Evolutionary conservation across 2,797 vertebrate species (phyloP).

Genomic region (Sebastes melanostomus): DNA sequence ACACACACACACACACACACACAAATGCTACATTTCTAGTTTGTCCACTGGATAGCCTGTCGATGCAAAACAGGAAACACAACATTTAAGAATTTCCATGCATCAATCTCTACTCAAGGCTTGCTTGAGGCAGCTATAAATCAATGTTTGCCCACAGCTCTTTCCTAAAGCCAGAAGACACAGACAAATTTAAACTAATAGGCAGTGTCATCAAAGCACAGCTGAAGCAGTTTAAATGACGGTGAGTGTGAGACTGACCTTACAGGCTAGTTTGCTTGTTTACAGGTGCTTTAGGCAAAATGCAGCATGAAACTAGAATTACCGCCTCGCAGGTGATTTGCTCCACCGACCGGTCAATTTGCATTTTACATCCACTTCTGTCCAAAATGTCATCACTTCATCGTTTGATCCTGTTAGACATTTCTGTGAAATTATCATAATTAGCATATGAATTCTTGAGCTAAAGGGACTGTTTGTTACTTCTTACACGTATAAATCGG

Average conservation of each 20-base stretch:
- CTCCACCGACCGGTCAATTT: neutral
- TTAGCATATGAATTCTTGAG: too few relatives aligned
- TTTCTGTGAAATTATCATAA: too few relatives aligned
- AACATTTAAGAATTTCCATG: constrained; percentile 29
- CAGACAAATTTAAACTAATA: neutral
- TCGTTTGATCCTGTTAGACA: neutral
- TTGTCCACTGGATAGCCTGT: neutral
- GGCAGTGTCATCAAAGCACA: neutral
- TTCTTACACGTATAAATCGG: too few relatives aligned
- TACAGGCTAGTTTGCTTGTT: neutral
- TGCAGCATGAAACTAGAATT: neutral
- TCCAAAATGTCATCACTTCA: neutral
- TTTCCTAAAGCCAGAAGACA: neutral
- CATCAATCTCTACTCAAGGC: neutral
- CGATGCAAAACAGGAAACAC: constrained; percentile 13
- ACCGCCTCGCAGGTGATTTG: neutral
- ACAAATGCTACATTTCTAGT: constrained; percentile 14
- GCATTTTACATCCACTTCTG: neutral
- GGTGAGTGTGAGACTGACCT: neutral
- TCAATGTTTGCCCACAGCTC: neutral
- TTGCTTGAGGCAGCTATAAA: neutral
- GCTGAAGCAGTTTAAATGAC: neutral
- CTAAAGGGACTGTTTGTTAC: too few relatives aligned
- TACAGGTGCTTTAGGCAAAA: neutral
- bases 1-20: neutral